Evolutionary conservation across 2,888 invertebrate genomes (phyloP).

Genomic region (Parthenolecanium corni): DNA sequence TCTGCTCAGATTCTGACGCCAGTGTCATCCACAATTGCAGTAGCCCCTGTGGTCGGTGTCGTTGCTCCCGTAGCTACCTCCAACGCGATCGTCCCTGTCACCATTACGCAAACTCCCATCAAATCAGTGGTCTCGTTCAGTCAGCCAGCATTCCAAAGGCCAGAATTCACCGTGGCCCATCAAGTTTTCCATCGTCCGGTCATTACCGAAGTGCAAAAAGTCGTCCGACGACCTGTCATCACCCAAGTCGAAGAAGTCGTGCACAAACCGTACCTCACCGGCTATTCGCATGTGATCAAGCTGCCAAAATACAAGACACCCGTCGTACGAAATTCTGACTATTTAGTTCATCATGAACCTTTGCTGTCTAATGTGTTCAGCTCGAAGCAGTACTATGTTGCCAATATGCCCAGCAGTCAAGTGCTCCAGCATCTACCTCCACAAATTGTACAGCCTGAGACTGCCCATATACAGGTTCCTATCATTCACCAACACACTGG

Average conservation of each 20-base stretch:
- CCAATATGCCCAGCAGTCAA: conserved; percentile 12
- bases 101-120: background rate
- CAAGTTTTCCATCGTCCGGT: conserved; percentile 29
- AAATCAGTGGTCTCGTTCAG: background rate
- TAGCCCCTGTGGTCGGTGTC: no score
- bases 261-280: conserved; percentile 23
- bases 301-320: conserved; percentile 25
- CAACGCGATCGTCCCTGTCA: background rate
- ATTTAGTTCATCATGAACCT: conserved; percentile 19
- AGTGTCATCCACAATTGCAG: background rate
- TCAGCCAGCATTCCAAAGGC: background rate
- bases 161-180: conserved; percentile 9
- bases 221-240: conserved; percentile 26
- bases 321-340: conserved; percentile 19
- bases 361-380: conserved; percentile 10
- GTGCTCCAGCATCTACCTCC: conserved; percentile 18
- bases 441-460: conserved; percentile 6
- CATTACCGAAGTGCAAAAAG: conserved; percentile 27
- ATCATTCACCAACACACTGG: background rate
- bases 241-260: conserved; percentile 27
- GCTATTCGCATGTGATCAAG: conserved; percentile 25
- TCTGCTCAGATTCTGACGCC: background rate
- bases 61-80: no score
- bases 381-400: conserved; percentile 2
- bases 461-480: background rate